phyloP scores from a whole-genome alignment of 2,113 vertebrate genomes.

The Antigone vipio region DNA sequence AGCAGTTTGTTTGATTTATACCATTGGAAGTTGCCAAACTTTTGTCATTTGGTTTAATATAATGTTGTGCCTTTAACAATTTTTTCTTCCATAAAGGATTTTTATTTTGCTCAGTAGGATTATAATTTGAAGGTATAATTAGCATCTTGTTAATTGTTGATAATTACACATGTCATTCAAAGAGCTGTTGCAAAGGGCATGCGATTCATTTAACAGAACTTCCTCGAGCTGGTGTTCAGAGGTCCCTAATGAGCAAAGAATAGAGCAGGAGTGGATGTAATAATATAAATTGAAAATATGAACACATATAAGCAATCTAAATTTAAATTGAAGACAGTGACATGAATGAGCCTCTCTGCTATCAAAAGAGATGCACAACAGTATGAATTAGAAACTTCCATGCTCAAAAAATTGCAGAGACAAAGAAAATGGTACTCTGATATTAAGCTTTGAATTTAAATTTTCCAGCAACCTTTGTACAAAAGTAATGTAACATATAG shows the following conservation, averaged over 20 bases:
- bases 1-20: conserved; percentile 70
- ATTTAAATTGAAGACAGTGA: conserved; percentile 47
- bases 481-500: neutral
- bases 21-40: conserved; percentile 56
- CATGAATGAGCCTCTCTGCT: conserved; percentile 7
- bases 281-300: conserved; percentile 59
- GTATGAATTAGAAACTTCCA: neutral
- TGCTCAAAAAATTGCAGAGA: neutral
- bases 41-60: conserved; percentile 66
- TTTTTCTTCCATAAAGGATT: conserved; percentile 59
- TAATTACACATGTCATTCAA: conserved; percentile 62
- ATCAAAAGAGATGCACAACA: neutral
- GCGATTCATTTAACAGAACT: conserved; percentile 62
- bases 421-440: neutral
- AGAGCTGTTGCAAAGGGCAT: conserved; percentile 56
- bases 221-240: conserved; percentile 46
- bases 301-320: conserved; percentile 57
- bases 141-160: conserved; percentile 60
- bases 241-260: conserved; percentile 42
- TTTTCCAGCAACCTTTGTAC: neutral
- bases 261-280: conserved; percentile 28
- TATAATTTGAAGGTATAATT: conserved; percentile 67
- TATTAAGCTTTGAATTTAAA: neutral
- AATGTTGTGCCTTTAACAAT: conserved; percentile 42
- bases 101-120: conserved; percentile 57